These are phyloP conservation scores for Drosophila arizonae DNA, from an alignment of 1,140 invertebrate species.

Conservation along the genomic window DNA sequence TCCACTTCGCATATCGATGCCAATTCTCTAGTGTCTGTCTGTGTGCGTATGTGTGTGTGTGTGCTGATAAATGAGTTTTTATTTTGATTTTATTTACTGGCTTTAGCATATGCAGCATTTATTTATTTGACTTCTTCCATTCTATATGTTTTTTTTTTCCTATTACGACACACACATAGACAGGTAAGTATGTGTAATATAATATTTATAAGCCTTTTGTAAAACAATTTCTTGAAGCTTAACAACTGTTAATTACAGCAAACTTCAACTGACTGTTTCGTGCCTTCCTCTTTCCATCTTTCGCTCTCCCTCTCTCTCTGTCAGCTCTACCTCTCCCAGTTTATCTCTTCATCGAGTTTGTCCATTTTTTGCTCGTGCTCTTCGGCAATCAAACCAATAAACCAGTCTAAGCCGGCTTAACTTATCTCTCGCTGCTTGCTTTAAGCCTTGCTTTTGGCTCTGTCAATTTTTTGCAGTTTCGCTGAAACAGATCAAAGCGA, in stretches of 20 bases:
- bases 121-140: conserved; percentile 5
- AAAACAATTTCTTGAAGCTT: not conserved
- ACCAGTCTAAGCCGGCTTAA: conserved; percentile 2
- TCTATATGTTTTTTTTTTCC: conserved; percentile 36
- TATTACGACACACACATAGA: not conserved
- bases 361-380: too few species aligned
- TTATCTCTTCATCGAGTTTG: too few species aligned
- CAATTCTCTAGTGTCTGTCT: conserved; percentile 41
- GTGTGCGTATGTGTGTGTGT: conserved; percentile 17
- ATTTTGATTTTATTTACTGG: conserved; percentile 78
- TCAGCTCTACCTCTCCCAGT: too few species aligned
- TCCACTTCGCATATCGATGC: conserved; percentile 45
- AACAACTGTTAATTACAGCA: conserved; percentile 8
- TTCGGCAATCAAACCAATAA: conserved; percentile 1
- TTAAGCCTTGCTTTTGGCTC: not conserved
- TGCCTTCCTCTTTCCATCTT: too few species aligned
- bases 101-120: conserved; percentile 41
- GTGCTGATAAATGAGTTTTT: conserved; percentile 77
- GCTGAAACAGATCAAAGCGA: not conserved
- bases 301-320: too few species aligned
- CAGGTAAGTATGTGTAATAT: conserved; percentile 40
- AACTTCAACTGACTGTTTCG: too few species aligned
- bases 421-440: not conserved
- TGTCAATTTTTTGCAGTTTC: not conserved
- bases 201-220: conserved; percentile 41